Conservation (phyloP, 1,140 invertebrate species). For the Homalodisca vitripennis region DNA sequence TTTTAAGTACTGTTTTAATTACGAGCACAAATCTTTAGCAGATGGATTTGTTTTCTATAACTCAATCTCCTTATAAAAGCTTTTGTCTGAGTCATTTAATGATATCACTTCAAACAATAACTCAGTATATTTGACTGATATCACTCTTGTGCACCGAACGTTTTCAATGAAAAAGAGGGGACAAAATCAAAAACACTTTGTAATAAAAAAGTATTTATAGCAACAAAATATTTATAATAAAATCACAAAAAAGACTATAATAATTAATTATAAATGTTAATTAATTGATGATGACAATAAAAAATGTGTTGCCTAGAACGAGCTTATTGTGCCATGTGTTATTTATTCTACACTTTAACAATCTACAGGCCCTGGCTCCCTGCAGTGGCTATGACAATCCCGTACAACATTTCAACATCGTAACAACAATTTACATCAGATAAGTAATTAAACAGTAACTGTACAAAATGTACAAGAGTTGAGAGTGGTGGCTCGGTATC, state of each 20-base stretch:
- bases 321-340: slow-evolving; percentile 29
- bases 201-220: slow-evolving; percentile 30
- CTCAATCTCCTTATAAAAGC: too few species aligned
- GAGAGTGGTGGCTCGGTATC: slow-evolving; percentile 9
- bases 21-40: too few species aligned
- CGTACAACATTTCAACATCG: slow-evolving; percentile 1
- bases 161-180: background rate
- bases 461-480: slow-evolving; percentile 15
- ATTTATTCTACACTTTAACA: slow-evolving; percentile 18
- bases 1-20: too few species aligned
- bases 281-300: slow-evolving; percentile 29
- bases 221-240: slow-evolving; percentile 30
- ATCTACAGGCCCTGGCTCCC: background rate
- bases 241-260: slow-evolving; percentile 24
- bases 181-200: slow-evolving; percentile 6
- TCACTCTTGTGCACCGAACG: too few species aligned
- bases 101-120: too few species aligned
- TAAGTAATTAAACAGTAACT: slow-evolving; percentile 18
- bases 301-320: slow-evolving; percentile 28
- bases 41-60: too few species aligned
- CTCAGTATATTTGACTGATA: too few species aligned
- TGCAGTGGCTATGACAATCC: background rate
- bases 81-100: too few species aligned
- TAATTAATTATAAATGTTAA: slow-evolving; percentile 28
- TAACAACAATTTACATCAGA: slow-evolving; percentile 13